A percentile compares a stretch with the other conserved stretches of the same genome.
phyloP scores from a whole-genome alignment of 2,888 invertebrate species.

The Volucella inflata region DNA sequence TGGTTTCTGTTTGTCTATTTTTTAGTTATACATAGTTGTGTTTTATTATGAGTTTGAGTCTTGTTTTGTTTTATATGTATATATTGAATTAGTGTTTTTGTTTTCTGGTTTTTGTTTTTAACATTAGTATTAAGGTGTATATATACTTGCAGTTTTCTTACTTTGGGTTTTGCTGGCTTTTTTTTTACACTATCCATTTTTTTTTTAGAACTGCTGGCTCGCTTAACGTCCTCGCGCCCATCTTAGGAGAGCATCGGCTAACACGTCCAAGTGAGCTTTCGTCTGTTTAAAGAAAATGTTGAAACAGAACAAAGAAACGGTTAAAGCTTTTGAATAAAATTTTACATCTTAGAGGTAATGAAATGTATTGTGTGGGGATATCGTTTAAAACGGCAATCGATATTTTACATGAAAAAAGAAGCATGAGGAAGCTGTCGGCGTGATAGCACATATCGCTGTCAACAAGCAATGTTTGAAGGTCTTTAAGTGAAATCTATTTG shows the following conservation, averaged over 20 bases:
- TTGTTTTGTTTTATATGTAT: slow-evolving; percentile 43
- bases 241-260: slow-evolving; percentile 96
- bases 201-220: slow-evolving; percentile 38
- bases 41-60: slow-evolving; percentile 53
- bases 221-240: slow-evolving; percentile 96
- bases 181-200: slow-evolving; percentile 73
- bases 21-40: slow-evolving; percentile 54
- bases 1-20: slow-evolving; percentile 19
- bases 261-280: slow-evolving; percentile 96
- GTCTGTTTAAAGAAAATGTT: slow-evolving; percentile 86
- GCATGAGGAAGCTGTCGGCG: too few relatives aligned
- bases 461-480: too few relatives aligned
- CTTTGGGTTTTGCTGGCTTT: slow-evolving; percentile 65
- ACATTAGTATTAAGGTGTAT: slow-evolving; percentile 70
- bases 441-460: too few relatives aligned
- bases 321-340: background rate
- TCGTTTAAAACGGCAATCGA: too few relatives aligned
- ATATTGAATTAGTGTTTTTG: slow-evolving; percentile 54
- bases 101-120: slow-evolving; percentile 65
- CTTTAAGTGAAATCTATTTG: too few relatives aligned
- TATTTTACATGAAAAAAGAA: too few relatives aligned
- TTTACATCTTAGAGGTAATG: too few relatives aligned
- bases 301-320: slow-evolving; percentile 13
- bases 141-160: slow-evolving; percentile 72
- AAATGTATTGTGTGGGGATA: too few relatives aligned